Percentiles rank a stretch among this genome's conserved stretches.
Evolutionary conservation across 1,140 invertebrate genomes (phyloP).

Genomic region (Drosophila kohkoa): DNA sequence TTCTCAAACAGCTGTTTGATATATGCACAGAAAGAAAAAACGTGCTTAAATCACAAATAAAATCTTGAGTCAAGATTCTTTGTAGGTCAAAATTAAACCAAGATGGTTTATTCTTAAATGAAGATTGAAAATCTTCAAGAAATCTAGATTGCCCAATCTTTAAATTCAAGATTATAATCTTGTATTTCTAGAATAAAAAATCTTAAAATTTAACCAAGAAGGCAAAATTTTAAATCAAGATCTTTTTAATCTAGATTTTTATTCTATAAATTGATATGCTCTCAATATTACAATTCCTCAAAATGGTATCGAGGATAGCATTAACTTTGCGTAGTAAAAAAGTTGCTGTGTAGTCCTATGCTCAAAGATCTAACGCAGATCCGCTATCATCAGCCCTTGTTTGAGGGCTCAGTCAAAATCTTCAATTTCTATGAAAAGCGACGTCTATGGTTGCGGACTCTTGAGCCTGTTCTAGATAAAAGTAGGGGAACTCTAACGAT

Average conservation of each 20-base stretch:
- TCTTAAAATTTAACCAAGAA: no score
- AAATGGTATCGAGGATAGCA: constrained; percentile 56
- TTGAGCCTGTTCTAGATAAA: constrained; percentile 29
- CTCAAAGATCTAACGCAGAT: constrained; percentile 54
- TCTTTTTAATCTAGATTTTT: no score
- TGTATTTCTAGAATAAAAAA: no score
- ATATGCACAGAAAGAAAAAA: not conserved
- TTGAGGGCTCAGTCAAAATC: constrained; percentile 59
- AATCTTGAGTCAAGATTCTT: no score
- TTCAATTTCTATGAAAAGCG: constrained; percentile 68
- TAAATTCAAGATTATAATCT: no score
- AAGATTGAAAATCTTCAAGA: no score
- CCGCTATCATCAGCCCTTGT: constrained; percentile 60
- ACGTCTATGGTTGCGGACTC: constrained; percentile 56
- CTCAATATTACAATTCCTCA: constrained; percentile 61
- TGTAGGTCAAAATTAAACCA: no score
- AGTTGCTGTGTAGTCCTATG: constrained; percentile 54
- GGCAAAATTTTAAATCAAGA: no score
- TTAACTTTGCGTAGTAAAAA: constrained; percentile 65
- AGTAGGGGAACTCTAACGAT: constrained; percentile 60
- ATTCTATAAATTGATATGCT: no score
- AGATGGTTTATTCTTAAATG: no score
- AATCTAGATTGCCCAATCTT: no score
- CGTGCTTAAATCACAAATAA: no score
- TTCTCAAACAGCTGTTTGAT: constrained; percentile 48